phyloP scores from a whole-genome alignment of 2,888 invertebrate species.

The Brachyptera putata region DNA sequence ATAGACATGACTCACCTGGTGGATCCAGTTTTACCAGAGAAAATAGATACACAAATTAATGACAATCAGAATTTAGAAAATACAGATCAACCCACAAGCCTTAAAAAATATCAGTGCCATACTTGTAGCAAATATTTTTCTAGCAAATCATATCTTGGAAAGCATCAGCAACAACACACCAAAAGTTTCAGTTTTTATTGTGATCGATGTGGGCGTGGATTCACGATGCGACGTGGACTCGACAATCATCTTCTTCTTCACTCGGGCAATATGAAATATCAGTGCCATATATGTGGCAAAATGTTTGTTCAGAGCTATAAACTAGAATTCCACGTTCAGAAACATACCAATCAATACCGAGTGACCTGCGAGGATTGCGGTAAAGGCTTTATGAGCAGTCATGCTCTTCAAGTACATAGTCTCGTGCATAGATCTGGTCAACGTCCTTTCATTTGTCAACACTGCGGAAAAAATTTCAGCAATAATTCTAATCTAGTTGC shows the following conservation, averaged over 20 bases:
- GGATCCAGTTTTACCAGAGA: background rate
- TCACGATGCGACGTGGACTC: slow-evolving; percentile 33
- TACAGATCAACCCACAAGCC: too few relatives aligned
- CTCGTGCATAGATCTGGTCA: slow-evolving; percentile 31
- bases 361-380: slow-evolving; percentile 29
- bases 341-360: slow-evolving; percentile 30
- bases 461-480: slow-evolving; percentile 32
- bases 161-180: slow-evolving; percentile 35
- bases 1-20: background rate
- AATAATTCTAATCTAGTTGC: slow-evolving; percentile 26
- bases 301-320: slow-evolving; percentile 31
- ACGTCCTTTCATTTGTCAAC: slow-evolving; percentile 31
- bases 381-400: slow-evolving; percentile 31
- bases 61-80: background rate
- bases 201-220: slow-evolving; percentile 38
- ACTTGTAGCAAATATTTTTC: slow-evolving; percentile 37
- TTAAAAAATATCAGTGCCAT: slow-evolving; percentile 30
- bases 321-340: slow-evolving; percentile 30
- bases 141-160: slow-evolving; percentile 33
- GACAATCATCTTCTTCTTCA: slow-evolving; percentile 29
- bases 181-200: slow-evolving; percentile 35
- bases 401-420: slow-evolving; percentile 30
- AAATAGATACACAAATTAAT: background rate
- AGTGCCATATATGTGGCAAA: slow-evolving; percentile 34
- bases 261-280: slow-evolving; percentile 23